Percentiles rank a stretch among this genome's conserved stretches.
Evolutionary conservation across 2,113 vertebrate genomes (phyloP).

Genomic region (Entomyzon cyanotis): DNA sequence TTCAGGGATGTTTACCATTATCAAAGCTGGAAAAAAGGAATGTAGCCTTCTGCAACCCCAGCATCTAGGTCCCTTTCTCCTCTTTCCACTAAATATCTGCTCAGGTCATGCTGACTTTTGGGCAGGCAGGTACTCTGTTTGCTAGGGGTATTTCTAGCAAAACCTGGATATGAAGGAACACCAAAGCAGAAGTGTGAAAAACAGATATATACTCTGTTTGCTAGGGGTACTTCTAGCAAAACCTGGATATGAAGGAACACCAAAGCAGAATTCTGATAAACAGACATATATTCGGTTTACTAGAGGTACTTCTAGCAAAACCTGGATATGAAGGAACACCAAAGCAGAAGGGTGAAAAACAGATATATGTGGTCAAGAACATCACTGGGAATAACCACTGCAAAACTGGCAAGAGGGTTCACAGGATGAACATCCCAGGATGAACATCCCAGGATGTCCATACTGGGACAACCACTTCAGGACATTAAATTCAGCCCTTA

Average conservation of each 20-base stretch:
- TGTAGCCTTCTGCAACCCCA: not conserved
- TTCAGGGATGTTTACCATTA: not conserved
- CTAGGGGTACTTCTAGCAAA: not conserved
- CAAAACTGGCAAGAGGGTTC: not conserved
- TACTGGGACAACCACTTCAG: not conserved
- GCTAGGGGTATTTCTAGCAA: not conserved
- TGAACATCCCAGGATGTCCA: too few species aligned
- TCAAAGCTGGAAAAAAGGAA: not conserved
- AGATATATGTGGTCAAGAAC: rapidly evolving
- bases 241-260: not conserved
- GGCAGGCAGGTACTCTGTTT: not conserved
- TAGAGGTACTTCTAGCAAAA: too few species aligned
- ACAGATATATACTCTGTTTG: not conserved
- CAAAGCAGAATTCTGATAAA: not conserved
- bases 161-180: not conserved
- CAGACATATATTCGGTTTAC: too few species aligned
- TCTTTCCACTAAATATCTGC: not conserved
- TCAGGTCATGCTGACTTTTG: not conserved
- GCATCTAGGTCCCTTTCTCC: not conserved
- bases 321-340: too few species aligned
- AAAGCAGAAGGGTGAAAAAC: not conserved
- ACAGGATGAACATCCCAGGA: too few species aligned
- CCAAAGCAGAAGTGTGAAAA: not conserved
- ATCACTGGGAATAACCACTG: not conserved
- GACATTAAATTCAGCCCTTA: constrained; percentile 56